phyloP scores from a whole-genome alignment of 2,888 invertebrate species.

The Thysanoteuthis rhombus region DNA sequence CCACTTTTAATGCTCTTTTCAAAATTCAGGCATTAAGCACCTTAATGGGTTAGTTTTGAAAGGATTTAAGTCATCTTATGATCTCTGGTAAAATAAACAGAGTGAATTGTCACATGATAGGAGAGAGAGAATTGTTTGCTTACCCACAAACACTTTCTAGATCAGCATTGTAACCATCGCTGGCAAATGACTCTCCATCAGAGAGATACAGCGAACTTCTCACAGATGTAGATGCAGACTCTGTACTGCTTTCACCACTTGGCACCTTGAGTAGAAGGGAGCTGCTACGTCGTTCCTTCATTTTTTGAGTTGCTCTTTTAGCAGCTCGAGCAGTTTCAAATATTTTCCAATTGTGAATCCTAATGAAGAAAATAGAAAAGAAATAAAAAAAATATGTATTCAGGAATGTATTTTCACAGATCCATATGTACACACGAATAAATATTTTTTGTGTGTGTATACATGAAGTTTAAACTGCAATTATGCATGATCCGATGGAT shows the following conservation, averaged over 20 bases:
- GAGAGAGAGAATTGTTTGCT: slow-evolving; percentile 33
- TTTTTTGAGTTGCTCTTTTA: slow-evolving; percentile 41
- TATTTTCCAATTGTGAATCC: slow-evolving; percentile 85
- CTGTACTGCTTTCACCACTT: slow-evolving; percentile 38
- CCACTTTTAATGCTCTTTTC: background rate
- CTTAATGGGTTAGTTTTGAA: too few species aligned
- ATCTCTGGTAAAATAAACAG: background rate
- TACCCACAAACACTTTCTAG: slow-evolving; percentile 58
- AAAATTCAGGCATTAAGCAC: background rate
- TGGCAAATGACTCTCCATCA: slow-evolving; percentile 61
- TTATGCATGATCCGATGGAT: too few species aligned
- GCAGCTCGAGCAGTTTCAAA: slow-evolving; percentile 82
- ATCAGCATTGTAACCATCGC: slow-evolving; percentile 61
- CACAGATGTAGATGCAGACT: slow-evolving; percentile 43
- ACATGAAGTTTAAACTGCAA: too few species aligned
- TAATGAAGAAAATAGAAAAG: slow-evolving; percentile 64
- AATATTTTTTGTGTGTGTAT: too few species aligned
- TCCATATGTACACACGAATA: too few species aligned
- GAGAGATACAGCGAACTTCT: slow-evolving; percentile 60
- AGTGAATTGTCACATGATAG: background rate
- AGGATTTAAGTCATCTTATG: background rate
- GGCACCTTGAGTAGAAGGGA: slow-evolving; percentile 20
- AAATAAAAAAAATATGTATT: background rate
- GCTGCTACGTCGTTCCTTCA: slow-evolving; percentile 18
- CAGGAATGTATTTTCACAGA: background rate